Conservation (phyloP, 2,888 invertebrate genomes). For the Amiota minor region DNA sequence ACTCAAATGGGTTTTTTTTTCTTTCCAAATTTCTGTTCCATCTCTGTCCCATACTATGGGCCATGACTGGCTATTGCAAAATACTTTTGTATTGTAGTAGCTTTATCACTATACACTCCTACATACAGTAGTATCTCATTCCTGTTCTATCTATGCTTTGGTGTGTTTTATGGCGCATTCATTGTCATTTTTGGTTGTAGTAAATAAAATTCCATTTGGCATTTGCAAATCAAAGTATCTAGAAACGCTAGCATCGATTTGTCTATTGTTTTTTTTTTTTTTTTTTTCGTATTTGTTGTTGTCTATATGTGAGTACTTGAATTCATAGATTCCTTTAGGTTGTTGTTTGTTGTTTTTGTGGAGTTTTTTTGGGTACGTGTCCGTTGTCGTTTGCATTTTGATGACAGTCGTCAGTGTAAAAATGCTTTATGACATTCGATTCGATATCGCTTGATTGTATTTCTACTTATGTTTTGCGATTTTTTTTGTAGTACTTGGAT, state of each 20-base stretch:
- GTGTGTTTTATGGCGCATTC: conserved; percentile 1
- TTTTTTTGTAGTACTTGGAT: neutral
- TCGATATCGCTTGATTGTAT: conserved; percentile 60
- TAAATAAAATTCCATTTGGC: conserved; percentile 27
- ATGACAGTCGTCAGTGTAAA: conserved; percentile 56
- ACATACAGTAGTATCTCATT: too few relatives aligned
- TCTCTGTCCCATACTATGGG: too few relatives aligned
- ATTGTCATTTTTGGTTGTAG: conserved; percentile 40
- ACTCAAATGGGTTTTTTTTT: neutral
- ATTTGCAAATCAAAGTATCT: conserved; percentile 23
- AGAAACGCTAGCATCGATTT: neutral
- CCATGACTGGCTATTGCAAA: too few relatives aligned
- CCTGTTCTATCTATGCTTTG: too few relatives aligned
- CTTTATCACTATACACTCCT: too few relatives aligned
- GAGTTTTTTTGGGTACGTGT: conserved; percentile 28
- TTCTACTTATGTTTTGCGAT: conserved; percentile 35
- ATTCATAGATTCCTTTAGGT: too few relatives aligned
- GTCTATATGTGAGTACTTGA: neutral
- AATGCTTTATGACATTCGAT: conserved; percentile 65
- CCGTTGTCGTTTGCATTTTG: conserved; percentile 62
- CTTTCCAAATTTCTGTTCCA: too few relatives aligned
- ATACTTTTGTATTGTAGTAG: too few relatives aligned
- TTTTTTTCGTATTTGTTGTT: conserved; percentile 19
- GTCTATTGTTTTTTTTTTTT: conserved; percentile 4
- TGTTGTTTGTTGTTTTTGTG: neutral